phyloP scores from a whole-genome alignment of 1,140 invertebrate genomes.

The Conopomorpha cramerella region DNA sequence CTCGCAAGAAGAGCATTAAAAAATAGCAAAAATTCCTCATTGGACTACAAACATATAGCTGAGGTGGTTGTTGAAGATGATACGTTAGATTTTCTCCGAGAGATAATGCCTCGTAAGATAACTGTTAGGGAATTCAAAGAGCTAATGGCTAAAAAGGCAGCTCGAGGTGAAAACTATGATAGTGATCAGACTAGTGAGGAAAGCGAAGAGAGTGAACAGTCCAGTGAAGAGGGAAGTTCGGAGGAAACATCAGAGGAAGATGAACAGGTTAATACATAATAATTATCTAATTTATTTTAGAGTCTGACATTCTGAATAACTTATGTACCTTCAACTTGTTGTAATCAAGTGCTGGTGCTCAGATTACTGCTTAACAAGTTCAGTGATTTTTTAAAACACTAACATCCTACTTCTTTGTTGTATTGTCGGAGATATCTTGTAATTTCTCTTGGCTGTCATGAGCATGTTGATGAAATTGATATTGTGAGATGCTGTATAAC shows the following conservation, averaged over 20 bases:
- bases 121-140: constrained; percentile 69
- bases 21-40: constrained; percentile 29
- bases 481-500: too few species aligned
- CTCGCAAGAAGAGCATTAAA: constrained; percentile 65
- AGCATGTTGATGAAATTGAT: too few species aligned
- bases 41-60: constrained; percentile 73
- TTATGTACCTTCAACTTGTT: too few species aligned
- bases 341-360: too few species aligned
- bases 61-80: constrained; percentile 70
- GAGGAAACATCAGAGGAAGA: constrained; percentile 29
- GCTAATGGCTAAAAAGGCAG: constrained; percentile 65
- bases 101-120: constrained; percentile 75
- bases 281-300: too few species aligned
- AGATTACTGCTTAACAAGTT: too few species aligned
- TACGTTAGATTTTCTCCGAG: constrained; percentile 68
- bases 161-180: constrained; percentile 29
- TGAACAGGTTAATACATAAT: too few species aligned
- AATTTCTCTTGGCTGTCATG: too few species aligned
- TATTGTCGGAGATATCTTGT: too few species aligned
- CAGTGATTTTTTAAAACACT: too few species aligned
- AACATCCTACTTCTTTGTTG: too few species aligned
- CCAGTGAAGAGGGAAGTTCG: constrained; percentile 31
- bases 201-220: constrained; percentile 13
- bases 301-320: too few species aligned
- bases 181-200: constrained; percentile 27